Base-by-base conservation (phyloP, 2,888 invertebrate species). In the Dryocosmus kuriphilus region DNA sequence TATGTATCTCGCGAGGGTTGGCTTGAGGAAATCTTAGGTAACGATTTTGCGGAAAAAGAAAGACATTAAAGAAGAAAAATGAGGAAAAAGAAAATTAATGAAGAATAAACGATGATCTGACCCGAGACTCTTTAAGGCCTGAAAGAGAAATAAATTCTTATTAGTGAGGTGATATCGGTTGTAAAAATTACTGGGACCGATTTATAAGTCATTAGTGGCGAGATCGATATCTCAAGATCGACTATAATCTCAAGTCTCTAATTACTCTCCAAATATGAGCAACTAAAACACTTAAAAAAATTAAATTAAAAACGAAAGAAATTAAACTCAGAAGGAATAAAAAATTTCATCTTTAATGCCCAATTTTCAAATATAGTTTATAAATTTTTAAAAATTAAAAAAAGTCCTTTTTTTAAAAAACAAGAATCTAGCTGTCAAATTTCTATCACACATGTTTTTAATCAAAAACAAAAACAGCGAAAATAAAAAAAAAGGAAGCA, bases 81-180 rank as follows among this genome's bases (percentile, higher is more conserved):
- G 51, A 60, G 41, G 46, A 30, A 24, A 75, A 75, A 67, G 71
- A 63, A 75, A 79, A 74, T 61, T 74, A 60, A 75, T 75, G 77
- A 77, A 81, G 80, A 82, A 81, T 82, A 82, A 80, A 83, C 83
- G 83, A 86, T 84, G 86, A 82, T 83, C 84, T 81, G 82, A 79
- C 81, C 76, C 62, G 67, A 62, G 67, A 62, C 80, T 78, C 81
- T 81, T n/a, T 27, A 81, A 84, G 83, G 78, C 82, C 77, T 81
- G 81, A 82, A 79, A 81, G 77, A 81, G 81, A 71, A 85, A 85
- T 87, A 87, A 87, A 85, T 87, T 86, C 86, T 85, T 85, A 86
- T 86, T 87, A 86, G 81, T 83, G 79, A 76, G 80, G 60, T 81
- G 83, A 80, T 78, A 78, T 77, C 71, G 32, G 62, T 65, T 75